Base-by-base conservation (phyloP, 2,888 invertebrate species). In the Ypsolopha scabrella region DNA sequence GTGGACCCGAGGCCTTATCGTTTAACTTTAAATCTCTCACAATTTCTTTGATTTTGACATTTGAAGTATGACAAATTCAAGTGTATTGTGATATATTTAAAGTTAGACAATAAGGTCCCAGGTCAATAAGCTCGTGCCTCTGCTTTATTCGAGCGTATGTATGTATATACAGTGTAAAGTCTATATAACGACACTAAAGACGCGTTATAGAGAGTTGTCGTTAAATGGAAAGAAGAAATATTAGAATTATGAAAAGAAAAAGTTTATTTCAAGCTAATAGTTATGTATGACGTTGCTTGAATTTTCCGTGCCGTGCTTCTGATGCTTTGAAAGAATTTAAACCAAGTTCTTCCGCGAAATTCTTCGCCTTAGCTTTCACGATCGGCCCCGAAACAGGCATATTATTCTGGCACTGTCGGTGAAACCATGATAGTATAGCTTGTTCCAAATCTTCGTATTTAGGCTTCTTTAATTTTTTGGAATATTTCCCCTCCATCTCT, bases 301-400 rank as follows among this genome's bases (percentile, higher is more conserved):
- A 63, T 50, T 63, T 63, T 54, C 58, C 59, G 14, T 63, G 59
- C 65, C 63, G 64, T 6, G 61, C 60, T 60, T 60, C 60, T 43
- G 63, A 60, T 50, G 61, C 63, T 58, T 63, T 62, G 34, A 65
- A 64, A 33, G 11, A 6, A 58, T 9, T 55, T 53, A 64, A 41
- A 14, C 59, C 60, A 48, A 65, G 58, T 60, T 62, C 7, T 38
- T 60, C 11, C 8, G 63, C 63, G 57, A 64, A 60, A 10, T 62
- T 59, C 35, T 58, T 50, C 4, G 60, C 45, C 34, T 51, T 39
- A n/a, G 56, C 59, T 55, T 56, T 60, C 2, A 62, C 46, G 35
- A 58, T 51, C 9, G 57, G 57, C 50, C 61, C 65, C 52, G 63
- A 59, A 41, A 62, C 54, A 11, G 62, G 58, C 7, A 60, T 13